Evolutionary conservation across 2,113 vertebrate genomes (phyloP).

Genomic region (Tyrannus savana): DNA sequence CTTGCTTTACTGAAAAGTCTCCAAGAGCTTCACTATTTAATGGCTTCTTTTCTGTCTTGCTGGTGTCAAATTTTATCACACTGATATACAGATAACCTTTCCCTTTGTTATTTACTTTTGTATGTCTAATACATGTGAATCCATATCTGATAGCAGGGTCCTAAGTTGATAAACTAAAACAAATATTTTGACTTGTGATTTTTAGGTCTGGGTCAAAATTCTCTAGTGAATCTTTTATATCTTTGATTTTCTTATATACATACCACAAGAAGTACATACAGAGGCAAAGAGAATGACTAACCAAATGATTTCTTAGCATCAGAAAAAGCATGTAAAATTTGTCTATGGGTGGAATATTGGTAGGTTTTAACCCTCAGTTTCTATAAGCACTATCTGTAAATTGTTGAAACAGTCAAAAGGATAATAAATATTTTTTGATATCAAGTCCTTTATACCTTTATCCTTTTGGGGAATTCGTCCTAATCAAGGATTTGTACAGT

Average conservation of each 20-base stretch:
- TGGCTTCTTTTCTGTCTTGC: background rate
- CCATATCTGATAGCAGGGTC: accelerated
- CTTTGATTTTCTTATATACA: background rate
- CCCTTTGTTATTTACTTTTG: background rate
- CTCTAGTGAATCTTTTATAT: background rate
- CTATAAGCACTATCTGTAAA: background rate
- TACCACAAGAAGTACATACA: background rate
- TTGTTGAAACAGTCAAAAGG: background rate
- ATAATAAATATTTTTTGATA: background rate
- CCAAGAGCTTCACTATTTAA: background rate
- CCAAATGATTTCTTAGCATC: background rate
- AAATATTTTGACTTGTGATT: background rate
- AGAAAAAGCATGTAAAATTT: background rate
- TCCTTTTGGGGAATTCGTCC: background rate
- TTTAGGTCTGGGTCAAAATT: background rate
- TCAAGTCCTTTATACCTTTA: background rate
- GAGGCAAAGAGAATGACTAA: background rate
- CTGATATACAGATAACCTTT: background rate
- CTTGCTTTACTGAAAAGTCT: background rate
- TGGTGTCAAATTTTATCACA: background rate
- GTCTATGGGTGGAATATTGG: background rate
- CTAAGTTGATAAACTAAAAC: background rate
- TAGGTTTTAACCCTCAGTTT: background rate
- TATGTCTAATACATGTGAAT: background rate
- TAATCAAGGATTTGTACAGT: background rate